Conservation (phyloP, 2,888 invertebrate genomes). For the Limulus polyphemus region DNA sequence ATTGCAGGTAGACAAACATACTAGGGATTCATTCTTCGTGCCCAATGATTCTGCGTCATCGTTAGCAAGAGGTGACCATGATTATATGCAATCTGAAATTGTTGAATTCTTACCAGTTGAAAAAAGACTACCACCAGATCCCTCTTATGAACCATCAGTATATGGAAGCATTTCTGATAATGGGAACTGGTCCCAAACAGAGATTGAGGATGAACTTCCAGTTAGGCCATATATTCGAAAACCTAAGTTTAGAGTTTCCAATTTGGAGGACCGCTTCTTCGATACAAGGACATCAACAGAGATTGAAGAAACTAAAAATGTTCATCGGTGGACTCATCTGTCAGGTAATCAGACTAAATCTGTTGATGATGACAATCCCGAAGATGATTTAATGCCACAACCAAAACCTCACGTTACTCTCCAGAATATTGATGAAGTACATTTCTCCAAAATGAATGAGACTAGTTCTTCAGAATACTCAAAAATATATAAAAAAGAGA, state of each 20-base stretch:
- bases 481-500: not conserved
- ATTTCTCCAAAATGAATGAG: constrained; percentile 76
- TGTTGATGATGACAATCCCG: too few species aligned
- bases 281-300: constrained; percentile 16
- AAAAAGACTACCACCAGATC: constrained; percentile 25
- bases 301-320: constrained; percentile 18
- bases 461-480: constrained; percentile 83
- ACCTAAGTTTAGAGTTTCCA: constrained; percentile 13
- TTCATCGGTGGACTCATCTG: too few species aligned
- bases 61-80: too few species aligned
- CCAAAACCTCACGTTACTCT: constrained; percentile 70
- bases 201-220: constrained; percentile 20
- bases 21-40: too few species aligned
- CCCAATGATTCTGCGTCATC: too few species aligned
- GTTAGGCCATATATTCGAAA: constrained; percentile 17
- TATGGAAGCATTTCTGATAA: constrained; percentile 30
- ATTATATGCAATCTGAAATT: too few species aligned
- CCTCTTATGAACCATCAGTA: constrained; percentile 22
- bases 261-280: constrained; percentile 16
- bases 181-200: constrained; percentile 24
- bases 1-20: too few species aligned
- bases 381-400: constrained; percentile 21
- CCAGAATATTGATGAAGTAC: constrained; percentile 80
- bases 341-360: too few species aligned
- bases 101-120: too few species aligned